Evolutionary conservation across 2,888 invertebrate species (phyloP), one percentile per base, ranked within the genome.

Genomic region (Cinara cedri): DNA sequence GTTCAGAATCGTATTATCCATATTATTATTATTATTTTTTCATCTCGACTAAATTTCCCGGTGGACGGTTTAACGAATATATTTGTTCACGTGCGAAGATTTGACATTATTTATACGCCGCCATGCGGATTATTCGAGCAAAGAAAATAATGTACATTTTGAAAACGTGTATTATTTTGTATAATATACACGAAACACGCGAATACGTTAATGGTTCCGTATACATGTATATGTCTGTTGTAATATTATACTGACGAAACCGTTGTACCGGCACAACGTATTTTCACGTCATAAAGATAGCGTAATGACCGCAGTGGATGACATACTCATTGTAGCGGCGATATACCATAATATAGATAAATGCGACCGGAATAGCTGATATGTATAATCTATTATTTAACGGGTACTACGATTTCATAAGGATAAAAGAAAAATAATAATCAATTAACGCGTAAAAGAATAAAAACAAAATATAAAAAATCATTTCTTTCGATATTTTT

Each of bases 221-320:
- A 3, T 46, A 46, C 46, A 10, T 14, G 10, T 8, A 46, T 46
- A 46, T 1, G 14, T 13, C 34, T 24, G 3, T 9, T 60, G 16
- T 60, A 60, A 26, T 26, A 60, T 44, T n/a, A n/a, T n/a, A n/a
- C n/a, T n/a, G n/a, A 34, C 34, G 34, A 34, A 34, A 34, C 24
- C 24, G 24, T 24, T 24, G 13, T 60, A 60, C 14, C 8, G 9
- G 24, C 11, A 34, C 24, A 19, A 63, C 24, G 16, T 26, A n/a
- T 66, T 26, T 66, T n/a, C n/a, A 26, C n/a, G 51, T 26, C 11
- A n/a, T 26, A 26, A 26, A 68, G n/a, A 68, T 51, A 66, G 26
- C 49, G 49, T 49, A 46, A 65, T 49, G 49, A 65, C 19, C 14
- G 9, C 13, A 14, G 13, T 68, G 68, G 11, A 51, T 26, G 68